Evolutionary conservation across 2,113 vertebrate genomes (phyloP).

Genomic region (Myotis yumanensis): DNA sequence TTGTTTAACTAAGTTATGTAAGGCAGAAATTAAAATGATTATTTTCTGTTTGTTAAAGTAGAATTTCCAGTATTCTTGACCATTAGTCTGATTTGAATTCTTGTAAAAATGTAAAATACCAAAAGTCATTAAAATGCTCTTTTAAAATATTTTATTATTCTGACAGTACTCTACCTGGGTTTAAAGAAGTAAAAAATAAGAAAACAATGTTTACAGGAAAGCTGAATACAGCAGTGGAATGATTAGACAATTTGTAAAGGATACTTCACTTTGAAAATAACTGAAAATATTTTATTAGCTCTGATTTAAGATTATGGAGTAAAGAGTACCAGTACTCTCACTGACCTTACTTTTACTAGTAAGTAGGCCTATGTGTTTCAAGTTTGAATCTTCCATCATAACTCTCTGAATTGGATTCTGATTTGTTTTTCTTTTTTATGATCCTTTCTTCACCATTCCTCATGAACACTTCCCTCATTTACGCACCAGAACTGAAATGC

Average conservation of each 20-base stretch:
- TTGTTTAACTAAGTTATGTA: conserved; percentile 1
- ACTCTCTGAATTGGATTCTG: not conserved
- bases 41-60: conserved; percentile 38
- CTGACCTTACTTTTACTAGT: not conserved
- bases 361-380: not conserved
- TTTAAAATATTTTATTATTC: not conserved
- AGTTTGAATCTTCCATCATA: not conserved
- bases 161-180: not conserved
- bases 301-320: not conserved
- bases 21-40: conserved; percentile 35
- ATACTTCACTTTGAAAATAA: conserved; percentile 40
- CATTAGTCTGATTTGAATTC: conserved; percentile 16
- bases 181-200: conserved; percentile 27
- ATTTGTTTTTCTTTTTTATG: not conserved
- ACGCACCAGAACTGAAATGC: not conserved
- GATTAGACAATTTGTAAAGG: conserved; percentile 2
- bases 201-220: not conserved
- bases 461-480: not conserved
- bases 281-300: not conserved
- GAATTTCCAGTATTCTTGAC: not conserved
- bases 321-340: not conserved
- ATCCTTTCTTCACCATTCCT: not conserved
- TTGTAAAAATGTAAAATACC: conserved; percentile 34
- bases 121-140: not conserved
- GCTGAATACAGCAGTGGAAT: not conserved